Base-by-base conservation (phyloP, 2,888 invertebrate genomes). In the Drosophila paranaensis region DNA sequence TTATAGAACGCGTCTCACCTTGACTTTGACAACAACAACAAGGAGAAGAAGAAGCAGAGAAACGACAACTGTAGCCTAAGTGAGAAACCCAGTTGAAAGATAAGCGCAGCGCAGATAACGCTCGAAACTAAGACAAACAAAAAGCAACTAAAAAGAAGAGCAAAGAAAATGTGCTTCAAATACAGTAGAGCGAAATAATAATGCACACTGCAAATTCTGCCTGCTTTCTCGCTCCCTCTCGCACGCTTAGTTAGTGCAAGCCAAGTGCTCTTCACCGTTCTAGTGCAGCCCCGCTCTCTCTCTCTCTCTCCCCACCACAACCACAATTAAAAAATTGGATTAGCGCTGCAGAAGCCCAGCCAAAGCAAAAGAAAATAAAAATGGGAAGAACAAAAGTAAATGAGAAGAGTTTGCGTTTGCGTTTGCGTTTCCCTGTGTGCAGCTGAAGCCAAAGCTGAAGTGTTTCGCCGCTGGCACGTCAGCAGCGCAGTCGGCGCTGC, bases 291-390 rank as follows among this genome's bases (percentile, higher is more conserved):
- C 61, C 46, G 16, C 55, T 25, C n/a, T 14, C 33, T 30, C 4
- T 10, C 46, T n/a, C 27, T 33, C 16, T 33, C 43, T 9, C 27
- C 14, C 6, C 14, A 40, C 64, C 20, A 20, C 20, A 20, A 20
- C 20, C 20, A 74, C 89, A 86, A 89, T 86, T 86, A 89, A 82
- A 82, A 87, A 83, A 87, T 86, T 84, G 86, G 86, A 86, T 86
- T 86, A 89, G 79, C 80, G 74, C 65, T 65, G 64, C 69, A 73
- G 62, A 67, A 74, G 68, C 60, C 56, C 74, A 71, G 64, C 64
- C 64, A 71, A 67, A 57, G 66, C 75, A 63, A 62, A 60, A 51
- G 55, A 58, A 60, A 48, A 53, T 39, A 58, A 60, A 48, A 40
- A 50, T 35, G n/a, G 58, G 37, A 48, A 40, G 30, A 45, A 45